Conservation (phyloP, 2,113 vertebrate genomes). For the Benitochromis conjunctus region DNA sequence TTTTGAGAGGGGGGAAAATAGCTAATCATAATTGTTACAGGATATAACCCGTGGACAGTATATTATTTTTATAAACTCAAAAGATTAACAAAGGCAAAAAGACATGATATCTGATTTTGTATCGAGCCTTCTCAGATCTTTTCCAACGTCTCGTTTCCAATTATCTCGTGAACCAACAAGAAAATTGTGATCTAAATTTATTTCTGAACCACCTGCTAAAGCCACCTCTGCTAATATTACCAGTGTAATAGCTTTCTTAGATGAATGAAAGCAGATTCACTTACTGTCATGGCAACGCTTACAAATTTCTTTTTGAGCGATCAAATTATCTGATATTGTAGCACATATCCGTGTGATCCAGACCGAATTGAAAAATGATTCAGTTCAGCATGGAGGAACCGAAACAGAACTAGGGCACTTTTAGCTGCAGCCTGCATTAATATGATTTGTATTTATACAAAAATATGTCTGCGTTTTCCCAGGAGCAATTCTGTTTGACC, state of each 20-base stretch:
- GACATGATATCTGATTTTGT: neutral
- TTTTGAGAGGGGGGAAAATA: neutral
- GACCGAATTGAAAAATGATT: slow-evolving; percentile 2
- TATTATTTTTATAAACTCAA: neutral
- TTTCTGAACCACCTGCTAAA: neutral
- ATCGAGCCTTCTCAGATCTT: neutral
- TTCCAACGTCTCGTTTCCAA: neutral
- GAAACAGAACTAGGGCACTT: slow-evolving; percentile 16
- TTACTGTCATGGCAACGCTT: neutral
- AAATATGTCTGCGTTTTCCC: neutral
- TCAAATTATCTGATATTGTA: neutral
- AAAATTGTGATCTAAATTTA: neutral
- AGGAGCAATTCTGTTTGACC: neutral
- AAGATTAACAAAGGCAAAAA: neutral
- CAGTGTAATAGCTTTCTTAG: neutral
- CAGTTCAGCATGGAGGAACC: neutral
- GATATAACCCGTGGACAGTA: neutral
- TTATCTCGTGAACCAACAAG: neutral
- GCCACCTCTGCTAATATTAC: neutral
- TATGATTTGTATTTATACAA: neutral
- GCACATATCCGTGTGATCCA: neutral
- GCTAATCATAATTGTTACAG: neutral
- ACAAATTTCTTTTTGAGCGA: neutral
- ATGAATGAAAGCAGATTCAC: neutral
- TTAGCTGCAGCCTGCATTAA: neutral